Conservation (phyloP, 1,140 invertebrate species). For the Harpegnathos saltator region DNA sequence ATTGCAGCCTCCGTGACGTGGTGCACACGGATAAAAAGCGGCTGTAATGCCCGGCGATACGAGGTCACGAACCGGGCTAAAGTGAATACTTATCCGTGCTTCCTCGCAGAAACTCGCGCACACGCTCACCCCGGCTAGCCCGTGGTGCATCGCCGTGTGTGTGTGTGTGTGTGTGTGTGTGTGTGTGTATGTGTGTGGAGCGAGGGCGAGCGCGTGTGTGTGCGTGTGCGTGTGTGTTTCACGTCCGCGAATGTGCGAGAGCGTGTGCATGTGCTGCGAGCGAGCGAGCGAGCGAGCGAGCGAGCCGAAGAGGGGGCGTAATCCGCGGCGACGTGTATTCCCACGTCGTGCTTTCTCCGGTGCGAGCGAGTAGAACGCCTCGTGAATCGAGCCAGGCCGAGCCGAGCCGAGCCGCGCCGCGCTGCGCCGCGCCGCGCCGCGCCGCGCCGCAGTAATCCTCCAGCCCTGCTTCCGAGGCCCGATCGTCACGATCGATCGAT, state of each 20-base stretch:
- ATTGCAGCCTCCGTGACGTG: constrained; percentile 83
- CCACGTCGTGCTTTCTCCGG: constrained; percentile 78
- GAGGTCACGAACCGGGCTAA: constrained; percentile 80
- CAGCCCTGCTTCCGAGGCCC: constrained; percentile 41
- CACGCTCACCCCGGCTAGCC: background rate
- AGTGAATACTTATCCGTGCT: constrained; percentile 78
- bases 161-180: too few relatives aligned
- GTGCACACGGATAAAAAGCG: constrained; percentile 79
- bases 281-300: background rate
- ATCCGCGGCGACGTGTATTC: constrained; percentile 82
- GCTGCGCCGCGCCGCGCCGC: constrained; percentile 25
- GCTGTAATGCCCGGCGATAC: constrained; percentile 77
- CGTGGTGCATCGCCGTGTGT: background rate
- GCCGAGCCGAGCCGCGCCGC: constrained; percentile 8
- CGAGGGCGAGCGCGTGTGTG: too few relatives aligned
- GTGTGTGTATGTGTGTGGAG: too few relatives aligned
- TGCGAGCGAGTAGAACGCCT: constrained; percentile 66
- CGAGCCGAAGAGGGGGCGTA: constrained; percentile 77
- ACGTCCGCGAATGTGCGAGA: too few relatives aligned
- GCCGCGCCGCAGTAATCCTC: constrained; percentile 46
- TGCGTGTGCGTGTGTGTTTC: too few relatives aligned
- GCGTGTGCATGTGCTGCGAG: background rate
- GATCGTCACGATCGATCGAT: constrained; percentile 61
- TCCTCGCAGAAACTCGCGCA: constrained; percentile 64
- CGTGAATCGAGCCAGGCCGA: constrained; percentile 38